phyloP scores from a whole-genome alignment of 2,113 vertebrate genomes.

The Ascaphus truei region DNA sequence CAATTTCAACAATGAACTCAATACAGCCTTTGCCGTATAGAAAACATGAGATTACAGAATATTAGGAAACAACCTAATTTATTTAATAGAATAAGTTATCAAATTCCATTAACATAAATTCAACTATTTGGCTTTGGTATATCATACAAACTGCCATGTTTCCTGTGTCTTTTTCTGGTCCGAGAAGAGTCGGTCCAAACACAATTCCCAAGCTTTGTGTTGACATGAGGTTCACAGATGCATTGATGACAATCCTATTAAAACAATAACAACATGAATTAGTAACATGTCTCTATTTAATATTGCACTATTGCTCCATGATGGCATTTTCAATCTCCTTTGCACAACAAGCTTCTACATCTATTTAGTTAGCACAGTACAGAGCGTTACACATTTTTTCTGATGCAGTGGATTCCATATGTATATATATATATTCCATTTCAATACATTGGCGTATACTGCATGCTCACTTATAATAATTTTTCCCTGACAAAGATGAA shows the following conservation, averaged over 20 bases:
- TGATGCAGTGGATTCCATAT: no score
- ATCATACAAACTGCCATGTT: slow-evolving; percentile 92
- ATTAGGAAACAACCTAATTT: slow-evolving; percentile 10
- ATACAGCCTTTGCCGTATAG: no score
- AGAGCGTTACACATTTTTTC: no score
- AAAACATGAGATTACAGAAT: no score
- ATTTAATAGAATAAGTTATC: slow-evolving; percentile 72
- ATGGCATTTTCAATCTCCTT: no score
- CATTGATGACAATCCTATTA: slow-evolving; percentile 78
- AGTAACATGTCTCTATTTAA: no score
- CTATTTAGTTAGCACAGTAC: not conserved
- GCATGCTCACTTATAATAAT: not conserved
- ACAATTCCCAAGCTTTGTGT: slow-evolving; percentile 91
- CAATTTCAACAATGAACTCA: no score
- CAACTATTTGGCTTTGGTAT: slow-evolving; percentile 93
- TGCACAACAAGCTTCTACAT: not conserved
- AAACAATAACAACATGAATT: slow-evolving; percentile 34
- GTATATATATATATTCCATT: not conserved
- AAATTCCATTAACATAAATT: slow-evolving; percentile 82
- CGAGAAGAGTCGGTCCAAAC: slow-evolving; percentile 91
- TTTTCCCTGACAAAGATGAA: slow-evolving; percentile 5
- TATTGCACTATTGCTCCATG: no score
- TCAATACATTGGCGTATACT: not conserved
- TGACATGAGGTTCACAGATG: slow-evolving; percentile 88
- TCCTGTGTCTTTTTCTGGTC: slow-evolving; percentile 78